These are phyloP conservation scores for Strigamia maritima DNA, from an alignment of 2,888 invertebrate genomes.

Conservation along the genomic window DNA sequence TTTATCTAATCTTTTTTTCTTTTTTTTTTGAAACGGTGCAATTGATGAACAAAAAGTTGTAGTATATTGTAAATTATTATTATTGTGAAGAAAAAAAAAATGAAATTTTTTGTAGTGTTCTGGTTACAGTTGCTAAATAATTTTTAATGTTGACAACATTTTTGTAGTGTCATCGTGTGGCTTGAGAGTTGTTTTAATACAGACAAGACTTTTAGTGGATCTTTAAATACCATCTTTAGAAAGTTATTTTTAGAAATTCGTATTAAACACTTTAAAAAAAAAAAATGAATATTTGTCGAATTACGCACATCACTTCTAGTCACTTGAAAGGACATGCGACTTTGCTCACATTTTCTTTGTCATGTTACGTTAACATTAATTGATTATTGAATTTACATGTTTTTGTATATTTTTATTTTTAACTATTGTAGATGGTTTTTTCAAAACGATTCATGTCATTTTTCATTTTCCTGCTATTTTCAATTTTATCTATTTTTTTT, in stretches of 20 bases:
- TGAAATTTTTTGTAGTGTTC: too few relatives aligned
- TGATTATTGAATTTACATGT: background rate
- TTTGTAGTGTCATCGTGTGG: background rate
- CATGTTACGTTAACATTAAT: background rate
- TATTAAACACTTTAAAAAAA: background rate
- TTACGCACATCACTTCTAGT: constrained; percentile 4
- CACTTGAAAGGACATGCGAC: constrained; percentile 1
- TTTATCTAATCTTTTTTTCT: too few relatives aligned
- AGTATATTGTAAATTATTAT: constrained; percentile 1
- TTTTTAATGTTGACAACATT: background rate
- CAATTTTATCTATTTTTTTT: background rate
- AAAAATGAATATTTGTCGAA: background rate
- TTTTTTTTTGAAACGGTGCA: too few relatives aligned
- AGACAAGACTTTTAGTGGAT: background rate
- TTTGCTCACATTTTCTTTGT: background rate
- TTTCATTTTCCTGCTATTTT: background rate
- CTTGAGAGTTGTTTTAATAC: constrained; percentile 10
- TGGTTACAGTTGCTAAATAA: background rate
- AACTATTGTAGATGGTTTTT: background rate
- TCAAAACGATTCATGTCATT: background rate
- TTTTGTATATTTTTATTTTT: constrained; percentile 6
- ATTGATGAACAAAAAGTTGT: background rate
- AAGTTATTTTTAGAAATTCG: background rate
- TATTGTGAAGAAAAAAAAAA: background rate
- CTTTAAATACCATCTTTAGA: background rate